Percentiles rank a stretch among this genome's conserved stretches.
Evolutionary conservation across 1,140 invertebrate genomes (phyloP).

Genomic region (Himalopsyche phryganea): DNA sequence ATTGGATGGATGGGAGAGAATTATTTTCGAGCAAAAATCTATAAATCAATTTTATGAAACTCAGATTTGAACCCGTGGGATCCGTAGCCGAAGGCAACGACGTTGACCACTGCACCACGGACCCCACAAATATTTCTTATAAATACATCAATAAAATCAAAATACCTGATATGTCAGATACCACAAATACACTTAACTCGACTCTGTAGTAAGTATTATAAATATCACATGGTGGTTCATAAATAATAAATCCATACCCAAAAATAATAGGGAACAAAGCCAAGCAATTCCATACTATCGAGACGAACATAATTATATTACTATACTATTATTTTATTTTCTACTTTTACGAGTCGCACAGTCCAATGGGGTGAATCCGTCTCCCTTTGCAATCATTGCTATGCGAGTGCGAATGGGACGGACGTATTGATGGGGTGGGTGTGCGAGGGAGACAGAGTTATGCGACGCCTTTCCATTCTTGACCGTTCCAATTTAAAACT

Average conservation of each 20-base stretch:
- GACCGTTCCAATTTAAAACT: slow-evolving; percentile 21
- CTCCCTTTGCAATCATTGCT: neutral
- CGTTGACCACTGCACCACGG: too few relatives aligned
- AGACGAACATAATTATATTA: slow-evolving; percentile 1
- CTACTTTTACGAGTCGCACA: slow-evolving; percentile 8
- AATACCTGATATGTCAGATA: too few relatives aligned
- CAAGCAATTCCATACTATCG: slow-evolving; percentile 13
- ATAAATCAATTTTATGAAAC: too few relatives aligned
- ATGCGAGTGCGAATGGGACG: neutral
- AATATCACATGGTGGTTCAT: neutral
- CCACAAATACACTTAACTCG: too few relatives aligned
- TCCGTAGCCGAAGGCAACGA: too few relatives aligned
- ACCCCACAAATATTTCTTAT: too few relatives aligned
- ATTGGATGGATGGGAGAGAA: too few relatives aligned
- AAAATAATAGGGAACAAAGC: slow-evolving; percentile 7
- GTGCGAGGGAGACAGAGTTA: slow-evolving; percentile 9
- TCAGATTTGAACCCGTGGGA: too few relatives aligned
- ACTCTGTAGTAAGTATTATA: too few relatives aligned
- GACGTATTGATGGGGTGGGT: neutral
- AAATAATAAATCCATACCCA: slow-evolving; percentile 9
- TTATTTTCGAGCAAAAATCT: too few relatives aligned
- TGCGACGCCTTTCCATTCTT: slow-evolving; percentile 19
- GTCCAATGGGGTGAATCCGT: neutral
- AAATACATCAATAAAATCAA: too few relatives aligned
- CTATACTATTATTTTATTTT: slow-evolving; percentile 13